Base-by-base conservation (phyloP, 2,797 vertebrate genomes). In the Rhynchotus rufescens region DNA sequence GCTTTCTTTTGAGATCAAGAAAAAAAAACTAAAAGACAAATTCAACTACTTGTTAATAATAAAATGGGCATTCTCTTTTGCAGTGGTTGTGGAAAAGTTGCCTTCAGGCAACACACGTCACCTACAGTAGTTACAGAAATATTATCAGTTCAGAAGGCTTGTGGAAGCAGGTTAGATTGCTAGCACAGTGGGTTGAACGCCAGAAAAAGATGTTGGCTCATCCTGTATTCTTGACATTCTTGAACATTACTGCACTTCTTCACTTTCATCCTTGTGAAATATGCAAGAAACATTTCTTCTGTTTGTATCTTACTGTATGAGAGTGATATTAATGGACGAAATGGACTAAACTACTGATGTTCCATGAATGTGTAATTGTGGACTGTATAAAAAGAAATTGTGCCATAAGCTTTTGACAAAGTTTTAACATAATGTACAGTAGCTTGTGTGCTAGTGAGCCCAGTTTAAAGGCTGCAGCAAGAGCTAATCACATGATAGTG, bases 201-300 rank as follows among this genome's bases (percentile, higher is more conserved):
- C 85, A 89, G 95, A 59, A 92, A 92, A 90, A 22, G 22, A 45
- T 44, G 21, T 89, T 95, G 51, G 54, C 38, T 94, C 68, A 20
- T 89, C 57, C 42, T 91, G 49, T 93, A 74, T 78, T 96, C 88
- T 95, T 91, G 84, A 94, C 71, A 77, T 94, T 92, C 51, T 95
- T 34, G 2, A 96, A 51, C 92, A 91, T 95, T 86, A 92, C 92
- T 96, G 95, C 82, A 94, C 85, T 97, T 87, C 60, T 91, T 97
- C 88, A 92, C 95, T 93, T 96, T 95, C 93, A 96, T 95, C 81
- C 91, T 72, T 83, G 80, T 96, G 90, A 96, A 97, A 97, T 97
- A 95, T 96, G 90, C 95, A 97, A 92, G 80, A 83, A 88, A 26
- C 44, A 20, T 94, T 89, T 69, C 45, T 89, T 93, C 71, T 78